Conservation (phyloP, 2,888 invertebrate species). For the Serrognathus titanus region DNA sequence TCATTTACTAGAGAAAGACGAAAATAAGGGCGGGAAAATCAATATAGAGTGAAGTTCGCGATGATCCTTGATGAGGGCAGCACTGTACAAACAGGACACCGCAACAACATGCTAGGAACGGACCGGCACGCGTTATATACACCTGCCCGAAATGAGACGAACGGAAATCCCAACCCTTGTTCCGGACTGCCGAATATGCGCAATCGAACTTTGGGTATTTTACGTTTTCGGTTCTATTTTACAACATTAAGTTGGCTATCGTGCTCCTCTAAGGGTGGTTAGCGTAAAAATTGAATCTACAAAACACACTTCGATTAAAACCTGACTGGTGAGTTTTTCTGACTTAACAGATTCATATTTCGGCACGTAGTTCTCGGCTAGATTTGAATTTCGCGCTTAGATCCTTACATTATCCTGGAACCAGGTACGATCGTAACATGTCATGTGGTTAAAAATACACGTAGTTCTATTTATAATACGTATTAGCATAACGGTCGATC, state of each 20-base stretch:
- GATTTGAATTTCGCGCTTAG: conserved; percentile 13
- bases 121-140: conserved; percentile 18
- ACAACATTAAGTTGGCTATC: conserved; percentile 50
- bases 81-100: conserved; percentile 27
- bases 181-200: conserved; percentile 39
- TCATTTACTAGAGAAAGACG: conserved; percentile 43
- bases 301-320: conserved; percentile 32
- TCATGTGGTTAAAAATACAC: too few species aligned
- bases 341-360: conserved; percentile 2
- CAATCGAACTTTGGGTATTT: conserved; percentile 39
- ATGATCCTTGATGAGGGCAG: conserved; percentile 33
- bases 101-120: conserved; percentile 31
- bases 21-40: conserved; percentile 46
- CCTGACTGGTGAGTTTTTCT: conserved; percentile 31
- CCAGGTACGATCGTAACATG: too few species aligned
- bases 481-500: neutral
- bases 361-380: neutral
- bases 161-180: conserved; percentile 23
- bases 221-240: conserved; percentile 49
- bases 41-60: conserved; percentile 33
- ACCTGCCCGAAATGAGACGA: conserved; percentile 23
- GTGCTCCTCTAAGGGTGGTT: conserved; percentile 49
- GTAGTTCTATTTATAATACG: neutral
- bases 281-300: conserved; percentile 38
- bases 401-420: too few species aligned